Base-by-base conservation (phyloP, 2,888 invertebrate genomes). In the Mactromeris polynyma region DNA sequence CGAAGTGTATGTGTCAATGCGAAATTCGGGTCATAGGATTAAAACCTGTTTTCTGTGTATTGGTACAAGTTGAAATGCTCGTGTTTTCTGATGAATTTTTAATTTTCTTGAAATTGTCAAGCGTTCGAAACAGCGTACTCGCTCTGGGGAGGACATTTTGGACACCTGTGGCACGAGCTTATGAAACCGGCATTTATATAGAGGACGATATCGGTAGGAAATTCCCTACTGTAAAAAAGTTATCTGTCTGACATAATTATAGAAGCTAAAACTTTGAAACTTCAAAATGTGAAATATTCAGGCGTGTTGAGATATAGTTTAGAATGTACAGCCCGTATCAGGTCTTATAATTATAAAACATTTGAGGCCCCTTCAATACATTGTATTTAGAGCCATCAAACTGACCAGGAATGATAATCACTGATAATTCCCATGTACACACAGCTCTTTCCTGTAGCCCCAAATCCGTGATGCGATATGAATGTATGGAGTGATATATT, bases 1-100 rank as follows among this genome's bases (percentile, higher is more conserved):
- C 42, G 64, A 64, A 38, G 26, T 14, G 17, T 73, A 73, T 73
- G 73, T 73, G 73, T 73, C 73, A 73, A 36, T 73, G 36, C 33
- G 14, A 58, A n/a, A 51, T 85, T 54, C 80, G 69, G 69, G 80
- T 85, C 80, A 85, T 9, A 33, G 80, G 79, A 58, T 85, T 85
- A 80, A 80, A 85, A 85, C 84, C 69, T 36, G 77, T 78, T 54
- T 69, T 69, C 73, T 26, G 33, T 21, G 31, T 46, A 42, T 73
- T 40, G 21, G 42, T 69, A 33, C 21, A 33, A 73, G 73, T 73
- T 26, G 36, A 19, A 33, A 36, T 33, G 36, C 19, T 73, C 1
- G 19, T 36, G 31, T 1, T 73, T 36, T 73, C 7, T 26, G 58
- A 26, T 26, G 26, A 26, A 64, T 64, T 64, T 21, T n/a, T 64